A percentile compares a stretch with the other conserved stretches of the same genome.
Evolutionary conservation across 2,888 invertebrate genomes (phyloP).

Genomic region (Nymphalis polychloros): DNA sequence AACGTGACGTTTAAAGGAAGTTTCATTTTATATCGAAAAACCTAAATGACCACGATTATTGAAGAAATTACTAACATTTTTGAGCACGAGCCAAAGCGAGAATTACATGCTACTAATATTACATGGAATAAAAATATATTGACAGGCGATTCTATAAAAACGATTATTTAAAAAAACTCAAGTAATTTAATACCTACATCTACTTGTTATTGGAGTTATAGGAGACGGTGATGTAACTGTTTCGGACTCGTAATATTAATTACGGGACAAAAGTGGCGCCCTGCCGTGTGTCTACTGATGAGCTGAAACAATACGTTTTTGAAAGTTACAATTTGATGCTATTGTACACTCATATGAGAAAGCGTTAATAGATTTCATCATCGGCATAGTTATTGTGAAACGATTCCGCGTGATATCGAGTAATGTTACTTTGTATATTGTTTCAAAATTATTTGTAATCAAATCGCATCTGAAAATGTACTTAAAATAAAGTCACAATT

Average conservation of each 20-base stretch:
- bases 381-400: neutral
- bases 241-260: conserved; percentile 73
- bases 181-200: conserved; percentile 34
- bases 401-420: neutral
- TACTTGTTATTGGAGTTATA: conserved; percentile 31
- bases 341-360: conserved; percentile 16
- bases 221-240: conserved; percentile 55
- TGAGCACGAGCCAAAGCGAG: too few relatives aligned
- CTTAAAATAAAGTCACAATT: too few relatives aligned
- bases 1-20: too few relatives aligned
- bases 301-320: conserved; percentile 59
- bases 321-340: conserved; percentile 9
- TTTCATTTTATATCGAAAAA: too few relatives aligned
- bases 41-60: too few relatives aligned
- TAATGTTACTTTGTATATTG: neutral
- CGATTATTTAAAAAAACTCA: conserved; percentile 27
- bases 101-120: too few relatives aligned
- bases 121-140: too few relatives aligned
- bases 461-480: too few relatives aligned
- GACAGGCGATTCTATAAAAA: neutral
- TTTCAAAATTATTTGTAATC: neutral
- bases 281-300: conserved; percentile 53
- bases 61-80: too few relatives aligned
- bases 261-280: conserved; percentile 70
- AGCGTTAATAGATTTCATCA: conserved; percentile 12